These are phyloP conservation scores for Salarias fasciatus DNA, from an alignment of 2,797 vertebrate species.

Conservation along the genomic window DNA sequence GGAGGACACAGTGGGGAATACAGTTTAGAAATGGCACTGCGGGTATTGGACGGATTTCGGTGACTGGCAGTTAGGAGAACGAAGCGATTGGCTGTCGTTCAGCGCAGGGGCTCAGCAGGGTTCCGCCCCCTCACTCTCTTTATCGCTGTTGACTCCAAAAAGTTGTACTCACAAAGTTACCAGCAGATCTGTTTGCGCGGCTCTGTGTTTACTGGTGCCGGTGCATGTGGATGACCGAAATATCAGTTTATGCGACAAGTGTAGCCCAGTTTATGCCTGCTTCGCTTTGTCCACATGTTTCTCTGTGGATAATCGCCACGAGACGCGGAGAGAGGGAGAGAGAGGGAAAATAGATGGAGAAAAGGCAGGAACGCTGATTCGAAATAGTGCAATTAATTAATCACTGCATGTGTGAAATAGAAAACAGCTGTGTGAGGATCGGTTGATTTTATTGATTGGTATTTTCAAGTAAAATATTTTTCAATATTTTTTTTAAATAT, in stretches of 20 bases:
- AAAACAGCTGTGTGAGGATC: too few species aligned
- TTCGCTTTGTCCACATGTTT: conserved; percentile 15
- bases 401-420: too few species aligned
- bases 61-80: conserved; percentile 97
- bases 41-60: conserved; percentile 95
- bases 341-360: too few species aligned
- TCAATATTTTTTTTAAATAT: too few species aligned
- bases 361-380: too few species aligned
- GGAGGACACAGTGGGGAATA: conserved; percentile 93
- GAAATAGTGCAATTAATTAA: too few species aligned
- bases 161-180: conserved; percentile 88
- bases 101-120: conserved; percentile 92
- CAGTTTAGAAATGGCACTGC: conserved; percentile 94
- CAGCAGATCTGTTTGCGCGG: conserved; percentile 74
- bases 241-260: conserved; percentile 46
- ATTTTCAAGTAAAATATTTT: too few species aligned
- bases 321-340: too few species aligned
- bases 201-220: conserved; percentile 68
- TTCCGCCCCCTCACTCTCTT: conserved; percentile 89
- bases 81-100: conserved; percentile 97
- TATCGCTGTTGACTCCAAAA: conserved; percentile 84
- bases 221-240: conserved; percentile 65
- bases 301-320: too few species aligned
- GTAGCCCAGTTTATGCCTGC: conserved; percentile 2
- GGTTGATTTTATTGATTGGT: too few species aligned